Evolutionary conservation across 30 jellyfish, hydroid and myxozoan species (phyloP).

Genomic region (Sanderia malayensis): DNA sequence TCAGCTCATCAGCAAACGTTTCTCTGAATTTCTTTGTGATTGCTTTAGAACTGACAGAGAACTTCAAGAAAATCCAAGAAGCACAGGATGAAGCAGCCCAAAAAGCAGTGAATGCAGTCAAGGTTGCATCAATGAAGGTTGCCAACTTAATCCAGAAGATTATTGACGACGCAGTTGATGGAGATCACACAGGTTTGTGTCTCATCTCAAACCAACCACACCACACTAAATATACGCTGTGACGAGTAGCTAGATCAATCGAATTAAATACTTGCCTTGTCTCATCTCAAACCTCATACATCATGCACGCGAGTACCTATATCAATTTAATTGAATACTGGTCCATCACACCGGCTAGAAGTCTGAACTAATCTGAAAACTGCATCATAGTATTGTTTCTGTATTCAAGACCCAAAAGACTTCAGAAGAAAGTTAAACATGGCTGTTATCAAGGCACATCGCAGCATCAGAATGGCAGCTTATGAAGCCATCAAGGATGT

Average conservation of each 20-base stretch:
- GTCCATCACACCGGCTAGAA: too few relatives aligned
- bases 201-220: too few relatives aligned
- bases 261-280: too few relatives aligned
- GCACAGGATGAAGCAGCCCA: constrained; percentile 10
- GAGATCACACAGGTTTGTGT: constrained; percentile 35
- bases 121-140: constrained; percentile 30
- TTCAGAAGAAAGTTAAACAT: constrained; percentile 8
- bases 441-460: not conserved
- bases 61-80: constrained; percentile 11
- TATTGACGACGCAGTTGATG: constrained; percentile 26
- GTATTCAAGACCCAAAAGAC: not conserved
- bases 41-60: constrained; percentile 23
- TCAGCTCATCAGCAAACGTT: too few relatives aligned
- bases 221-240: too few relatives aligned
- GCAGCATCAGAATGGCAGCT: not conserved
- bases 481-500: constrained; percentile 1
- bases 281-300: too few relatives aligned
- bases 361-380: too few relatives aligned
- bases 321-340: too few relatives aligned
- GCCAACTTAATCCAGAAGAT: constrained; percentile 11
- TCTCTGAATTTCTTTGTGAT: too few relatives aligned
- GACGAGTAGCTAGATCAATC: too few relatives aligned
- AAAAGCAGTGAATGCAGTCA: constrained; percentile 19
- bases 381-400: too few relatives aligned
- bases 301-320: too few relatives aligned